Conservation (phyloP, 2,888 invertebrate genomes). For the Clanis bilineata region DNA sequence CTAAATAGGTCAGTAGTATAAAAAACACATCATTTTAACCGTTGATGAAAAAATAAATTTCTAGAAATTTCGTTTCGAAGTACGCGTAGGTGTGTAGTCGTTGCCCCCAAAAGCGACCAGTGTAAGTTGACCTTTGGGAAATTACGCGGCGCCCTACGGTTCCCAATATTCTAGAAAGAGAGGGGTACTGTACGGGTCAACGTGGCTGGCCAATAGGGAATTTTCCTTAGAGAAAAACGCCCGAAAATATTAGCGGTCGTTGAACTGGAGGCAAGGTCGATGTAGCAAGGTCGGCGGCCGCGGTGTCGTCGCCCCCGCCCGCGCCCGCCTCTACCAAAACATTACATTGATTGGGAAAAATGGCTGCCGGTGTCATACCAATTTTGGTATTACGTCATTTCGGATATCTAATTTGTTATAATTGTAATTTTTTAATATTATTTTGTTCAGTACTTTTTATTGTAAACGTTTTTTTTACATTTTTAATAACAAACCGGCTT, state of each 20-base stretch:
- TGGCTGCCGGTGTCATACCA: slow-evolving; percentile 7
- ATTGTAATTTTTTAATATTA: too few relatives aligned
- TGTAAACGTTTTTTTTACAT: too few relatives aligned
- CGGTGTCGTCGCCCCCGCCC: slow-evolving; percentile 48
- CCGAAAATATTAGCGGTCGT: slow-evolving; percentile 66
- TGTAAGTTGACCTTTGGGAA: slow-evolving; percentile 31
- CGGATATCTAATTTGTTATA: too few relatives aligned
- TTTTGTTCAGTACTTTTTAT: too few relatives aligned
- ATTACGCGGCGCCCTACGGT: slow-evolving; percentile 16
- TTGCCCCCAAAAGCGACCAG: slow-evolving; percentile 46
- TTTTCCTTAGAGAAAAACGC: slow-evolving; percentile 75
- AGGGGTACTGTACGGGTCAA: slow-evolving; percentile 42
- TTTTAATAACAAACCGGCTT: neutral
- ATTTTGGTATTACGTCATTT: slow-evolving; percentile 12
- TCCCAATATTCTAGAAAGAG: neutral
- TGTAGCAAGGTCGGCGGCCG: slow-evolving; percentile 61
- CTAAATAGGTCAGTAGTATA: slow-evolving; percentile 19
- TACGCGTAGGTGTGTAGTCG: slow-evolving; percentile 51
- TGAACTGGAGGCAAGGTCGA: slow-evolving; percentile 67
- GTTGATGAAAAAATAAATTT: slow-evolving; percentile 28
- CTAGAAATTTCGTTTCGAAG: slow-evolving; percentile 33
- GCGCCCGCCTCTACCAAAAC: slow-evolving; percentile 51
- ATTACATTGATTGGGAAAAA: slow-evolving; percentile 35
- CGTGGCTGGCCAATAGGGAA: slow-evolving; percentile 47
- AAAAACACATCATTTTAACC: slow-evolving; percentile 11